phyloP scores from a whole-genome alignment of 2,888 invertebrate genomes.

The Euplexia lucipara region DNA sequence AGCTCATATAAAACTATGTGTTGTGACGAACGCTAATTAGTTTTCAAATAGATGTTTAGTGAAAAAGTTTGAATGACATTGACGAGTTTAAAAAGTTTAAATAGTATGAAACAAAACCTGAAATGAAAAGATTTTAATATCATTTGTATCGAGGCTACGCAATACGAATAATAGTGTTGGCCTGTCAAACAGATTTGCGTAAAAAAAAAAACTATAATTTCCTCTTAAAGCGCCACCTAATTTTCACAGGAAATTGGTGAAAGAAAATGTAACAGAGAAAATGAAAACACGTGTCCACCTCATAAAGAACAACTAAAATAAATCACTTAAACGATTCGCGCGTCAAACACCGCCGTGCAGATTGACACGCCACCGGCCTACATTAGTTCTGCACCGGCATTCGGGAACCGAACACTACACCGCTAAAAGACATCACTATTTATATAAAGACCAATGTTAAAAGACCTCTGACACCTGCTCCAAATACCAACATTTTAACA shows the following conservation, averaged over 20 bases:
- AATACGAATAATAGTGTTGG: constrained; percentile 1
- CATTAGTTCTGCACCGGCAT: constrained; percentile 84
- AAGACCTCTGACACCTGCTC: constrained; percentile 74
- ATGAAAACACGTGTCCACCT: constrained; percentile 54
- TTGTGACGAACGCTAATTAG: constrained; percentile 36
- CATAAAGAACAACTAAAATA: constrained; percentile 63
- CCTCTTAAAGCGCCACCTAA: neutral
- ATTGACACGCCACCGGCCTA: constrained; percentile 84
- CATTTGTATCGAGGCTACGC: neutral
- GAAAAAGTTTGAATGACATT: constrained; percentile 23
- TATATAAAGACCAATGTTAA: constrained; percentile 76
- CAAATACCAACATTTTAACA: constrained; percentile 65
- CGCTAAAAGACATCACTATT: constrained; percentile 87
- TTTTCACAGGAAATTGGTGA: constrained; percentile 29
- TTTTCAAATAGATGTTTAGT: constrained; percentile 38
- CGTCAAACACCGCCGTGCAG: constrained; percentile 68
- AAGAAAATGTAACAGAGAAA: constrained; percentile 42
- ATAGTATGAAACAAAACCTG: constrained; percentile 21
- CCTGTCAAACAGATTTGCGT: neutral
- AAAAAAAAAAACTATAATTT: neutral
- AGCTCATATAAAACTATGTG: constrained; percentile 3
- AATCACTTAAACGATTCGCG: constrained; percentile 65
- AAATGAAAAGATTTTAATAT: constrained; percentile 13
- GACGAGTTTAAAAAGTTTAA: constrained; percentile 19
- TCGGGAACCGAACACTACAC: constrained; percentile 82